Conservation (phyloP, 2,113 vertebrate genomes). For the Malaclemys terrapin region DNA sequence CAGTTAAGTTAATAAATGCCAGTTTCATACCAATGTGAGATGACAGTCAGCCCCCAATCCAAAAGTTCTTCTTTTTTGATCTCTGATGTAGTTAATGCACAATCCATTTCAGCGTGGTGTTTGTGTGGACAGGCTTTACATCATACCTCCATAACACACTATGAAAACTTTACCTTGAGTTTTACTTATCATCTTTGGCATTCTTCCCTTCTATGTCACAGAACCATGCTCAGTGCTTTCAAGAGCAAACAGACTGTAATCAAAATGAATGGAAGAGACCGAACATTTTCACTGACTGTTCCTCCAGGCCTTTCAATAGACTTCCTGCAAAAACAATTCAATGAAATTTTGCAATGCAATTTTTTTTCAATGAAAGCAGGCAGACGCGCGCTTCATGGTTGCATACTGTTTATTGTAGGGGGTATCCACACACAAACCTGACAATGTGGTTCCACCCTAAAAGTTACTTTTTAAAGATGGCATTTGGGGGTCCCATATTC, state of each 20-base stretch:
- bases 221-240: not conserved
- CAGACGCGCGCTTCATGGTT: not conserved
- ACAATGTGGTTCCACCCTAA: not conserved
- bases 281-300: not conserved
- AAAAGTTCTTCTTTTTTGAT: not conserved
- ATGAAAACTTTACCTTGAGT: not conserved
- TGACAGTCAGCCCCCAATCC: not conserved
- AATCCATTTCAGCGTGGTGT: not conserved
- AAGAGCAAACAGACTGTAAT: not conserved
- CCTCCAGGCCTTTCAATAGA: not conserved
- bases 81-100: not conserved
- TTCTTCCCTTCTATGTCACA: not conserved
- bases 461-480: not conserved
- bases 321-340: not conserved
- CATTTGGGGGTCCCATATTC: not conserved
- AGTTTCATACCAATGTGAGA: not conserved
- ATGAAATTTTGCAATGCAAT: no score
- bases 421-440: not conserved
- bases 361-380: not conserved
- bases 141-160: not conserved
- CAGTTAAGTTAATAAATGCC: not conserved
- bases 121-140: not conserved
- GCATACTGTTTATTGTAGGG: not conserved
- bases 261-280: not conserved
- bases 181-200: not conserved